Evolutionary conservation across 2,113 vertebrate species (phyloP), one percentile per base, ranked within the genome.

Genomic region (Cyanocitta stelleri): DNA sequence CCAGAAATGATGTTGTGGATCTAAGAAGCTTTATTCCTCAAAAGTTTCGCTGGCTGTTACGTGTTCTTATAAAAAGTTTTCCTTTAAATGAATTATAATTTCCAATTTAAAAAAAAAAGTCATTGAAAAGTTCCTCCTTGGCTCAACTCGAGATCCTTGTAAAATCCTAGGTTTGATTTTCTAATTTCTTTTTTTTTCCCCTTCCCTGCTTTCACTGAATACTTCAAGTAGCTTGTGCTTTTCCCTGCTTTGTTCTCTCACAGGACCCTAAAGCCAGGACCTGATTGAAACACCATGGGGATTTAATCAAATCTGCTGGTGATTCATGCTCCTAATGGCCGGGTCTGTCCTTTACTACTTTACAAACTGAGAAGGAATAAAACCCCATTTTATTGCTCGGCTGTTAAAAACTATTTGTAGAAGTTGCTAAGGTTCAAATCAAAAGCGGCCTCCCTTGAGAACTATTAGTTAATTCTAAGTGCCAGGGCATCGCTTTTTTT

Each of bases 371-470:
- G 93, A 95, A 97, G 93, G 91, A 93, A 97, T 95, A 97, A 97
- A 91, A 82, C 78, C 71, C 44, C 56, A 78, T 95, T 98, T 96
- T 97, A 96, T 97, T 97, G 95, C 96, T 93, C 1, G 56, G 91
- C 96, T 87, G 95, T 98, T 97, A 96, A 96, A 97, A 97, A 95
- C 97, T 98, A 97, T 97, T 98, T 98, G 97, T 97, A 96, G 96
- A 96, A 96, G 97, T 94, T 94, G 96, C 96, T 96, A 97, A 96
- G 97, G 97, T 98, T 98, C 97, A 97, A 93, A 96, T 97, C 94
- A 93, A 94, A 97, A 96, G 96, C 22, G 27, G 82, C 86, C 81
- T 97, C 97, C 97, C 97, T 37, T 33, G 97, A 97, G 97, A 87
- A 95, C 97, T 81, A 90, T 97, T 97, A 97, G 97, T 96, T 97